Conservation (phyloP, 2,797 vertebrate species). For the Notamacropus eugenii region DNA sequence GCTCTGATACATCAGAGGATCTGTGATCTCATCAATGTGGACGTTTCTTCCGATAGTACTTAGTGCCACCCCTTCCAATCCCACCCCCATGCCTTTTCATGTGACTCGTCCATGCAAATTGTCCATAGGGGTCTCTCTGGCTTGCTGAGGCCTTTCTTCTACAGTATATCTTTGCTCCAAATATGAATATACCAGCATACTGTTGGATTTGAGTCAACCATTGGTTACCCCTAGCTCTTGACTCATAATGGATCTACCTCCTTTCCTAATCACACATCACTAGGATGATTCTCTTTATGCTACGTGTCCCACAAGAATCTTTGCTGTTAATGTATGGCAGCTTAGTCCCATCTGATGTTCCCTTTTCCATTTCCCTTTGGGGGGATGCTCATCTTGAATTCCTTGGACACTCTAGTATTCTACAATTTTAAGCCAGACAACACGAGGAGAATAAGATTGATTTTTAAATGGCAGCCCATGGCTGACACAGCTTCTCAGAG, state of each 20-base stretch:
- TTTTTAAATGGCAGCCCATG: background rate
- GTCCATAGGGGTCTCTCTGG: background rate
- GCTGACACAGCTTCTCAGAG: no score
- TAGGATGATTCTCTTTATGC: background rate
- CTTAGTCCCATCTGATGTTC: background rate
- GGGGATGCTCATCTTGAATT: background rate
- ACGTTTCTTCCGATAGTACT: background rate
- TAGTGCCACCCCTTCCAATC: background rate
- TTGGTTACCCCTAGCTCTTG: background rate
- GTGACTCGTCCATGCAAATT: background rate
- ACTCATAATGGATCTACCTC: background rate
- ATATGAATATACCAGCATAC: background rate
- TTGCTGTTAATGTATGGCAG: background rate
- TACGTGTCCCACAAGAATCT: background rate
- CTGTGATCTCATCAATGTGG: background rate
- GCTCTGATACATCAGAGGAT: background rate
- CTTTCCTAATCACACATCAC: background rate
- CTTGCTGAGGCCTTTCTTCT: background rate
- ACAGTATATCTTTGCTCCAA: background rate
- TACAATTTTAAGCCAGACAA: background rate
- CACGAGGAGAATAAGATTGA: background rate
- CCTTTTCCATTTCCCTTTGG: background rate
- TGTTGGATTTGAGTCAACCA: background rate
- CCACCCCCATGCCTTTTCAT: background rate
- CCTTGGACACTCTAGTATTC: background rate